Evolutionary conservation across 2,888 invertebrate species (phyloP), one percentile per base, ranked within the genome.

Genomic region (Clivina fossor): DNA sequence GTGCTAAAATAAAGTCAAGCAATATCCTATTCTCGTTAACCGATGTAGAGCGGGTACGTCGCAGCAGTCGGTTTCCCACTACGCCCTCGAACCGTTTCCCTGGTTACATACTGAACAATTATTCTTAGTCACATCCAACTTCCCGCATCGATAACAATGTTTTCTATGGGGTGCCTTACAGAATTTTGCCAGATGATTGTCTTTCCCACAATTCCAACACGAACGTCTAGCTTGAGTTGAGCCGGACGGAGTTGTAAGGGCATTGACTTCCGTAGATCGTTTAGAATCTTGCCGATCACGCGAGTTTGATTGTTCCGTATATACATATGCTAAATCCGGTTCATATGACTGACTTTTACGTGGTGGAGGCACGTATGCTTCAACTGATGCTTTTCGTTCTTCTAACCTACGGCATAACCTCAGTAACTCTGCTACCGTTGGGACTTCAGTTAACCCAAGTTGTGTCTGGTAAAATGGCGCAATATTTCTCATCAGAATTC

Each of bases 381-480:
- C 37, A 3, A 37, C 16, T 3, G 37, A 35, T 9, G 13, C 35
- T 24, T 58, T 59, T 15, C 58, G 53, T 18, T 53, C 18, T 18
- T 60, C 57, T 5, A 61, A 28, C 5, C 35, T 53, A 49, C 56
- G 44, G 8, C 58, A 59, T 11, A 60, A 44, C 35, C 40, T 43
- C 19, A 49, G 13, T 2, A 61, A 49, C 19, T 61, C 49, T 4
- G 43, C 22, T 28, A 57, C 51, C 18, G 60, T 55, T 8, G 54
- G 46, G 1, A 58, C 53, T 13, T 60, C 33, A 5, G 54, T 38
- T 11, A 61, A 30, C 26, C 47, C 56, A 18, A 61, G 49, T 35
- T 59, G 56, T 35, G 40, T 56, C 30, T 62, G 60, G 28, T 60
- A 60, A 18, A 59, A 60, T 13, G 58, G 60, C 13, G 51, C 28